Percentiles rank a stretch among this genome's conserved stretches.
Evolutionary conservation across 2,888 invertebrate genomes (phyloP).

Genomic region (Callosobruchus maculatus): DNA sequence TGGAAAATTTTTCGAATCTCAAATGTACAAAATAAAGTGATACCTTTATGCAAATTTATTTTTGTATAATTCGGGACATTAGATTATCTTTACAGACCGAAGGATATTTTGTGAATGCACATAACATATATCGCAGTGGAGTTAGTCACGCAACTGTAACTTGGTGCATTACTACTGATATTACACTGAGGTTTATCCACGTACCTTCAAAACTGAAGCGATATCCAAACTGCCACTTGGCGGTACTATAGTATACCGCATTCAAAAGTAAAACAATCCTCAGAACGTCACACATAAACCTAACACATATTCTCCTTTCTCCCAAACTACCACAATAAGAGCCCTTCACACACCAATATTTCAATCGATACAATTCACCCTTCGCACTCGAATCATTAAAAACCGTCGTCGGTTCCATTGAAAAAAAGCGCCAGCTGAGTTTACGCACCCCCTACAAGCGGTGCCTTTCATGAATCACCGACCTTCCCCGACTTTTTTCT

Average conservation of each 20-base stretch:
- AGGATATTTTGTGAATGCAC: too few species aligned
- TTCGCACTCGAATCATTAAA: background rate
- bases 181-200: background rate
- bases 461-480: slow-evolving; percentile 23
- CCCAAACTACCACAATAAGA: background rate
- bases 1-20: too few species aligned
- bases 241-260: background rate
- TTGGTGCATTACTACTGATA: too few species aligned
- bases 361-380: background rate
- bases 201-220: background rate
- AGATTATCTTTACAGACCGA: too few species aligned
- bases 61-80: too few species aligned
- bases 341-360: background rate
- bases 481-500: slow-evolving; percentile 23
- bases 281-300: background rate
- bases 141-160: too few species aligned
- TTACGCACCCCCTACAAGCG: background rate
- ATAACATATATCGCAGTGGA: too few species aligned
- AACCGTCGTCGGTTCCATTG: background rate
- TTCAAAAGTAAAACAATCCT: background rate
- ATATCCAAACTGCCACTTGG: background rate
- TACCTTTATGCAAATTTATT: too few species aligned
- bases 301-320: background rate
- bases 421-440: background rate
- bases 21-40: too few species aligned